Base-by-base conservation (phyloP, 2,113 vertebrate species). In the Madoqua kirkii region DNA sequence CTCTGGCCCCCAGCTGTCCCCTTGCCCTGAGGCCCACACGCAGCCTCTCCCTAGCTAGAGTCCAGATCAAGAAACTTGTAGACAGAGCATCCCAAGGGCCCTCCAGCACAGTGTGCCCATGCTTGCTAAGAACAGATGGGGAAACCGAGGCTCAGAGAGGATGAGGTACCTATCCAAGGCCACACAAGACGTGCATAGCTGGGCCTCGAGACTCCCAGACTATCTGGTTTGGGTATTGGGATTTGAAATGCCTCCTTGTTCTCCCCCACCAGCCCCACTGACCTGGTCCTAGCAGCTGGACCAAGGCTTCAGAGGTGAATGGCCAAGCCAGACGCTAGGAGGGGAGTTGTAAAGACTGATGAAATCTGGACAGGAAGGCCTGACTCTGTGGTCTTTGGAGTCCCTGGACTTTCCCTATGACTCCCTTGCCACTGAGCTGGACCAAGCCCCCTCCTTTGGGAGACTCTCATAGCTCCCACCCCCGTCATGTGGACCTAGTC, bases 1-100 rank as follows among this genome's bases (percentile, higher is more conserved):
- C 91, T 81, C 97, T 96, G 96, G 95, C 78, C 98, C 98, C 96
- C 88, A 97, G 93, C 91, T 96, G 91, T 94, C 84, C 93, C 64
- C 82, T 52, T 89, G 55, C 29, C 78, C 86, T 79, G 25, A 59
- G 79, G n/a, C 50, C 64, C 40, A 3, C 50, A 43, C 23, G 8
- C 4, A 89, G 85, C 76, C 40, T 91, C 76, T 95, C 59, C 76
- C 50, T 27, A 27, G n/a, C 52, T 55, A 57, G 79, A 79, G 79
- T 50, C 83, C 45, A 48, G 31, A 43, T 79, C 17, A 92, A 74
- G 89, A 64, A 67, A 7, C 33, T 31, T 29, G 45, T 1, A 76
- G 81, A 82, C 19, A 62, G 52, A 67, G 29, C 87, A 67, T 64
- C 48, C 86, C 36, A 52, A 87, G 71, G 59, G 16, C 74, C 48